A percentile compares a stretch with the other conserved stretches of the same genome.
These are phyloP conservation scores for Myotis brandtii DNA, from an alignment of 2,113 vertebrate genomes.

Conservation along the genomic window DNA sequence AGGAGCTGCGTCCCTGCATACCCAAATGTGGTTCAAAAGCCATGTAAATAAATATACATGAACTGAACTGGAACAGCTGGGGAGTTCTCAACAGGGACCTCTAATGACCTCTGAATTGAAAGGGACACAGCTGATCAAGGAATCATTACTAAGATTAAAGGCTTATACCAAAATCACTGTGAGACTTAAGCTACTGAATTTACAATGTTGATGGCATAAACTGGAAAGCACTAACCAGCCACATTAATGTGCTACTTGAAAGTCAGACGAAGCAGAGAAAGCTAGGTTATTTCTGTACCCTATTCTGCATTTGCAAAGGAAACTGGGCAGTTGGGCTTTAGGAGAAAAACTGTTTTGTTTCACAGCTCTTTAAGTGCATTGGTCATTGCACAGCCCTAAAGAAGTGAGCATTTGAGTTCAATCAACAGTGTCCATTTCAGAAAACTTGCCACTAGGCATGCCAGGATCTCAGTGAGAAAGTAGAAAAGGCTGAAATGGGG, in stretches of 20 bases:
- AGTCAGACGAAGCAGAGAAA: conserved; percentile 42
- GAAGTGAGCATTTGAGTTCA: conserved; percentile 7
- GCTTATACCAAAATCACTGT: conserved; percentile 83
- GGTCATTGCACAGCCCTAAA: conserved; percentile 36
- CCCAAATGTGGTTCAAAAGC: conserved; percentile 84
- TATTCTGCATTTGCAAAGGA: conserved; percentile 35
- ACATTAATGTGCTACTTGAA: conserved; percentile 76
- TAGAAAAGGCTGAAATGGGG: neutral
- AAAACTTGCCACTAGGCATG: neutral
- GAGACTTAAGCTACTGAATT: conserved; percentile 85
- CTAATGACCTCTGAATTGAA: conserved; percentile 85
- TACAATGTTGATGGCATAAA: conserved; percentile 77
- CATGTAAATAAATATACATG: conserved; percentile 89
- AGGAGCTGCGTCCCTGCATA: conserved; percentile 69
- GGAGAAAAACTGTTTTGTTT: conserved; percentile 48
- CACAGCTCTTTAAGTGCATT: conserved; percentile 42
- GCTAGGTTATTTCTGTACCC: conserved; percentile 49
- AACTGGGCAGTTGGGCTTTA: conserved; percentile 20
- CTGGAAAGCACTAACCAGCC: conserved; percentile 69
- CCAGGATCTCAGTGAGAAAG: conserved; percentile 28
- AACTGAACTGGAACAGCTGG: conserved; percentile 86
- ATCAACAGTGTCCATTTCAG: neutral
- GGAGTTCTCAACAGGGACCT: conserved; percentile 84
- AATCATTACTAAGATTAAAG: conserved; percentile 89
- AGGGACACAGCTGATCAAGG: conserved; percentile 84